Percentiles rank a stretch among this genome's conserved stretches.
Conservation (phyloP, 2,113 vertebrate genomes). For the Elgaria multicarinata region DNA sequence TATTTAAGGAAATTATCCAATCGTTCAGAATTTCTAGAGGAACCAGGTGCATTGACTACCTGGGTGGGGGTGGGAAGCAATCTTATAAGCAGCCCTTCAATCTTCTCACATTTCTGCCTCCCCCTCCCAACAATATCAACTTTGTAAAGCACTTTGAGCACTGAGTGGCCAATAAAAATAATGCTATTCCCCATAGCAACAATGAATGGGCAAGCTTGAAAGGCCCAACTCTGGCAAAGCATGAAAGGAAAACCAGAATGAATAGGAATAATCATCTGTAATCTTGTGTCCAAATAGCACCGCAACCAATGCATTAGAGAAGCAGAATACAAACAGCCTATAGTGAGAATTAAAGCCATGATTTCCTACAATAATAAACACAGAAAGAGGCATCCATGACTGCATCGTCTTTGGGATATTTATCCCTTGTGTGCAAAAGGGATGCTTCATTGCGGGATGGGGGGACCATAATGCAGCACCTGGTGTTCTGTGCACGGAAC, state of each 20-base stretch:
- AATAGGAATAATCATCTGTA: constrained; percentile 14
- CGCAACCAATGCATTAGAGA: not conserved
- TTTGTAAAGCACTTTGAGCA: not conserved
- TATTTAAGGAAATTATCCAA: not conserved
- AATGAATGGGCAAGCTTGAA: constrained; percentile 17
- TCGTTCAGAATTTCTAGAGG: not conserved
- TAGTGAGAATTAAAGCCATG: not conserved
- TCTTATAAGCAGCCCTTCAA: not conserved
- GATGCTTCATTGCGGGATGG: not conserved
- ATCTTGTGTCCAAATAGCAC: constrained; percentile 14
- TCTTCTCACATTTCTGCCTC: not conserved
- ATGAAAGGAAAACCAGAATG: constrained; percentile 18
- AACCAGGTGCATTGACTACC: not conserved
- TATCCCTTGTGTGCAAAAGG: not conserved
- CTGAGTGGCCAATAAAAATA: constrained; percentile 5
- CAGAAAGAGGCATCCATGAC: not conserved
- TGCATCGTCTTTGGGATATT: not conserved
- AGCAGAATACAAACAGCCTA: constrained; percentile 1
- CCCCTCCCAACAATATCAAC: not conserved
- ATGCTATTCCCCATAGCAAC: constrained; percentile 15
- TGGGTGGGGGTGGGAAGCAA: not conserved
- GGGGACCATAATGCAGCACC: not conserved
- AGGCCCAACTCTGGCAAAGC: constrained; percentile 17
- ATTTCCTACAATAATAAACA: constrained; percentile 2
- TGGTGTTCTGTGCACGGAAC: not conserved